Conservation (phyloP, 2,797 vertebrate species). For the Lutra lutra region DNA sequence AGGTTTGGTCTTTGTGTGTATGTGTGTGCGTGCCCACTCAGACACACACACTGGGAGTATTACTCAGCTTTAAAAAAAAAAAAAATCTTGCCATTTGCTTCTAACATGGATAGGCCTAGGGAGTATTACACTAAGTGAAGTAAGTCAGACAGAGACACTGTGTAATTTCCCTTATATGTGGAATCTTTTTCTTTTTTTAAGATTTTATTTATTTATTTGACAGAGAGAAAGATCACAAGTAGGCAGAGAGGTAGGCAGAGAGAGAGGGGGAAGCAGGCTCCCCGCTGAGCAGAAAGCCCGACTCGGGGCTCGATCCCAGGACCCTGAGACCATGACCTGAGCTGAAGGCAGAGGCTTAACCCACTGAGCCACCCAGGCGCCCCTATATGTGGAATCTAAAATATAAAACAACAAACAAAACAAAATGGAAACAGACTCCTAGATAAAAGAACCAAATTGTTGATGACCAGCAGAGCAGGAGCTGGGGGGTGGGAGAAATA, state of each 20-base stretch:
- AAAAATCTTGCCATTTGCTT: not conserved
- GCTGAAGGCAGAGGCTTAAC: no score
- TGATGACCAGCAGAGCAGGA: not conserved
- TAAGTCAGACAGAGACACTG: not conserved
- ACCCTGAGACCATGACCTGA: no score
- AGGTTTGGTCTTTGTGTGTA: not conserved
- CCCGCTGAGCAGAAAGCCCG: no score
- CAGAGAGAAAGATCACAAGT: no score
- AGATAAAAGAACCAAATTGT: not conserved
- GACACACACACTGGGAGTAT: not conserved
- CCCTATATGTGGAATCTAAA: not conserved
- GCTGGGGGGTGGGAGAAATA: not conserved
- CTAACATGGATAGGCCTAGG: not conserved
- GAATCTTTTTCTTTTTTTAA: not conserved
- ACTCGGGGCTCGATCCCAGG: no score
- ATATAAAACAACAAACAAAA: not conserved
- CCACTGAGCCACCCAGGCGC: no score
- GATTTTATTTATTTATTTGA: no score
- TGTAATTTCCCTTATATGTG: not conserved
- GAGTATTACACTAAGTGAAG: not conserved
- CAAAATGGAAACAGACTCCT: not conserved
- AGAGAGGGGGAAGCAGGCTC: no score
- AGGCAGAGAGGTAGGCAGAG: no score
- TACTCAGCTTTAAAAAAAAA: not conserved
- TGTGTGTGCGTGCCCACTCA: rapidly evolving